Base-by-base conservation (phyloP, 2,888 invertebrate genomes). In the Hoplodrina blanda region DNA sequence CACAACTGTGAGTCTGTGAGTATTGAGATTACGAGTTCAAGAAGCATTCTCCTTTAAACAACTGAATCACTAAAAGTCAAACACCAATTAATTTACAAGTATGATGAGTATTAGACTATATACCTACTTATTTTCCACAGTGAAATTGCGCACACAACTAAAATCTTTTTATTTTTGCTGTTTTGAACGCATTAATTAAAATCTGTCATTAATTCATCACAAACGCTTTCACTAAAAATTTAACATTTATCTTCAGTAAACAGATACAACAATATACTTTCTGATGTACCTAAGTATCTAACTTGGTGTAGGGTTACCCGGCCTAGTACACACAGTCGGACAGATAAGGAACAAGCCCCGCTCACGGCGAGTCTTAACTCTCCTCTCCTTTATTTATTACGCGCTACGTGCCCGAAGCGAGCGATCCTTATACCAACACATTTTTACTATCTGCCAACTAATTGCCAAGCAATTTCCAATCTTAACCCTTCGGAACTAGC, bases 311-410 rank as follows among this genome's bases (percentile, higher is more conserved):
- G 89, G 89, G 91, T 94, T 93, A 92, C 94, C 84, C 85, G 84
- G 87, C 80, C 83, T 82, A 90, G 91, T 88, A 89, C 87, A 92
- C 89, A 88, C 87, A 85, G 86, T 78, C 80, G 78, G 85, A 87
- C 88, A 89, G 95, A 95, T 95, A 95, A 95, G 92, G 88, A 91
- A 92, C 92, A 89, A 87, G 91, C 88, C 86, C 85, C 85, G 91
- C 90, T 90, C 88, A 90, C 88, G 90, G 90, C 91, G 85, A 78
- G 88, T 88, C 91, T 91, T 94, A 93, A 94, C 90, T 94, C 93
- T 92, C 87, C 80, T 87, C 82, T 87, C 85, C 88, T 91, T 93
- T 95, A 95, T 95, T 95, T 94, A 95, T 93, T 90, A 92, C 89
- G 89, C 90, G 93, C 92, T 93, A 93, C 92, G 91, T 91, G 93